Evolutionary conservation across 2,113 vertebrate genomes (phyloP), one percentile per base, ranked within the genome.

Genomic region (Axis porcinus): DNA sequence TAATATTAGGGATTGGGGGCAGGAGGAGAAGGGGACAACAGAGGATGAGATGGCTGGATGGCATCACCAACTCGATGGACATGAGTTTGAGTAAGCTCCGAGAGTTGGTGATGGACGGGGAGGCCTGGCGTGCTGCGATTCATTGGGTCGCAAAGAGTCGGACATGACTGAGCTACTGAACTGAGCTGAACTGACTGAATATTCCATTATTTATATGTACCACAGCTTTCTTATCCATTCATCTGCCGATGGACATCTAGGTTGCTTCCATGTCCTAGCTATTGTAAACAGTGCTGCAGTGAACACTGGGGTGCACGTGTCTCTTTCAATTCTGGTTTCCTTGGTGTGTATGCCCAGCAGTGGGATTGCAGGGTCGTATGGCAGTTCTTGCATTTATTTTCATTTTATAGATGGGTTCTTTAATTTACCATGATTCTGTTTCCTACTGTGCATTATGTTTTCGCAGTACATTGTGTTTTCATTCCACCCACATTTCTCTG

Each of bases 401-500:
- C 12, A 62, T 28, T 54, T 78, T 1, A 27, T 33, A 27, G 28
- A 33, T 55, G 6, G 9, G 45, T 30, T 62, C 9, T 89, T 9
- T 45, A 16, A 13, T 30, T 62, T 9, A 21, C 9, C 7, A 47
- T 27, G 27, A 16, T 74, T 92, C 47, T 89, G 9, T 47, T 85
- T 36, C 36, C 33, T 81, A 0, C 43, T 36, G 6, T 23, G 33
- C 23, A 28, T 27, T 30, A 33, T 19, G 28, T 62, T 90, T 83
- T 21, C 23, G 15, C n/a, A 76, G 10, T 6, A 27, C 33, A 21
- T 13, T 82, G 50, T 54, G 79, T 82, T 54, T 82, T n/a, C 19
- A 50, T 0, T 43, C 82, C 25, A 47, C 14, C 5, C 79, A 11
- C 0, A 0, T 55, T 81, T 74, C 47, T 83, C 57, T 15, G 11